Evolutionary conservation across 1,140 invertebrate species (phyloP), one percentile per base, ranked within the genome.

Genomic region (Maconellicoccus hirsutus): DNA sequence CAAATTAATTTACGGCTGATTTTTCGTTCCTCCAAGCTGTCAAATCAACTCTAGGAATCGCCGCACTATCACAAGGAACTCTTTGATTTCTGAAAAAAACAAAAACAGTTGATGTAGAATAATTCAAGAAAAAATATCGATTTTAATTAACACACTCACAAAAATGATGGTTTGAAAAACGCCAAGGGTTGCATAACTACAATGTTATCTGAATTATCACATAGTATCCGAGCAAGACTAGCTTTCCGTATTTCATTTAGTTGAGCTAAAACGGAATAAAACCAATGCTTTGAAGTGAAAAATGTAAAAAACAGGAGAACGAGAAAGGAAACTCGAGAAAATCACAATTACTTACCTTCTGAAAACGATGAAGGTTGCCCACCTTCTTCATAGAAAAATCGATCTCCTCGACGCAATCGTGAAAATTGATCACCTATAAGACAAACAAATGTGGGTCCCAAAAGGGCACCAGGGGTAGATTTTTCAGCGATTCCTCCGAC

Each of bases 381-480:
- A 0, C 75, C 77, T 76, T 85, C 83, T 73, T 86, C 83, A 71
- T 84, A 85, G 74, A 81, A 85, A 72, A 82, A 84, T 61, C 81
- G 74, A 73, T 84, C 84, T 0, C 83, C 83, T 23, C 80, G 74
- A 72, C 80, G 75, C 23, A 83, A 77, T 25, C 83, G 78, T 12
- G 82, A 81, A 76, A 85, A 85, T 75, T 88, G 86, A 73, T 85
- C 84, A 26, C 81, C 84, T 21, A 89, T 79, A 7, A 88, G 78
- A 73, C 86, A 87, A 16, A 81, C 79, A 72, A 86, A 83, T 0
- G 84, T 86, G 10, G 85, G 84, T 0, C 86, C 87, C 0, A 86
- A 73, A 27, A 85, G 73, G 10, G 82, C 83, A 52, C 81, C 83
- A 1, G 76, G 72, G 19, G 80, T 71, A 7, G 81, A 78, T 22